Base-by-base conservation (phyloP, 2,113 vertebrate species). In the Xerus inauris region DNA sequence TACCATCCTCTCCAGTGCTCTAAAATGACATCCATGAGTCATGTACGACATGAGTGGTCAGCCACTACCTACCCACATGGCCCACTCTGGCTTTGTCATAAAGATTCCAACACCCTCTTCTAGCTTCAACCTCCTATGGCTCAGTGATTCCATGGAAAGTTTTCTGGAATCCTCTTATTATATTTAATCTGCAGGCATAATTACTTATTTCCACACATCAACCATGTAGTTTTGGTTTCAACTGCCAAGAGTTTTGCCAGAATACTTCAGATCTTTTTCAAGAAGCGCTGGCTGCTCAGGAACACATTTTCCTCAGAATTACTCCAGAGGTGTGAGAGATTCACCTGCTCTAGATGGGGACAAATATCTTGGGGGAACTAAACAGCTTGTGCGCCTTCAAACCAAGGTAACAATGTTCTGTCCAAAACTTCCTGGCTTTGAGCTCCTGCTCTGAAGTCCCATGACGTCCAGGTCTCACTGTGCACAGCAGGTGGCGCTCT, bases 401-500 rank as follows among this genome's bases (percentile, higher is more conserved):
- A 14, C 32, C n/a, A 24, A 0, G 4, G 54, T 20, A 42, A 62
- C 71, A 40, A 62, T 2, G 6, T 77, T 73, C 72, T n/a, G n/a
- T n/a, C 20, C 24, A 1, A 24, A 40, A 26, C 65, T 10, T 17
- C 65, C 28, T 10, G 1, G 4, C 28, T 81, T 6, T 2, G 26
- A 45, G 16, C 35, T 10, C 51, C 42, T 17, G 49, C 42, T 51
- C 77, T 5, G 32, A 89, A 82, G 73, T 35, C 26, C 40, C 14
- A 16, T 0, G 0, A n/a, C 1, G 0, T 26, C 47, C 51, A 5
- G 9, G 47, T 84, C 67, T 87, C 7, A 47, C 0, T 85, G 11
- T 3, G 24, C 0, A 0, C 98, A 90, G 98, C 98, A 99, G 98
- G 97, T 98, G 98, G 98, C 98, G 93, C 92, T 98, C 94, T 98